A percentile compares a stretch with the other conserved stretches of the same genome.
Evolutionary conservation across 2,797 vertebrate species (phyloP).

Genomic region (Gadopsis bispinosus): DNA sequence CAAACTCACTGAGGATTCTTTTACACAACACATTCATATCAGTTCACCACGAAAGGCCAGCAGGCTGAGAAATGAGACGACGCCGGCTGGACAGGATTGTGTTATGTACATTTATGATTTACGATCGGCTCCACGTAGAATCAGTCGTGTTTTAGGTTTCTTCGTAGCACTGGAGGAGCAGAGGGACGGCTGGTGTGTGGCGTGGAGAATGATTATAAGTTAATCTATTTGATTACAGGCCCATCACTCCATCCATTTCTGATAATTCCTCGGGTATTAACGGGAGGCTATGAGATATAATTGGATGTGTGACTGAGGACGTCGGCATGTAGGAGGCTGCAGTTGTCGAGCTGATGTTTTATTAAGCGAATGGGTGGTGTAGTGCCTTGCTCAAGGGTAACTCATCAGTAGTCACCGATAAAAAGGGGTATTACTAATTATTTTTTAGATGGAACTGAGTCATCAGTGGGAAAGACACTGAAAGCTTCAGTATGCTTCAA

Average conservation of each 20-base stretch:
- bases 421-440: neutral
- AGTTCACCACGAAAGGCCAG: conserved; percentile 46
- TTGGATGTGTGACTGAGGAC: conserved; percentile 21
- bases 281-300: conserved; percentile 30
- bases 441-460: neutral
- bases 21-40: conserved; percentile 36
- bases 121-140: conserved; percentile 1
- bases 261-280: conserved; percentile 29
- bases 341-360: neutral
- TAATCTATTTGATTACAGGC: conserved; percentile 51
- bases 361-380: neutral
- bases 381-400: conserved; percentile 13
- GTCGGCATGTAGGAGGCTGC: neutral
- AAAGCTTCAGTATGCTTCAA: neutral
- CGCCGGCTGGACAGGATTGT: conserved; percentile 17
- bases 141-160: conserved; percentile 26
- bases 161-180: neutral
- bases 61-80: conserved; percentile 48
- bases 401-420: neutral
- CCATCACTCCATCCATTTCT: conserved; percentile 26
- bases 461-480: neutral
- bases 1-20: conserved; percentile 8
- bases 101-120: conserved; percentile 39
- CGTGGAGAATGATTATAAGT: conserved; percentile 25
- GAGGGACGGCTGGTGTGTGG: conserved; percentile 7